Evolutionary conservation across 1,140 invertebrate species (phyloP).

Genomic region (Nasonia longicornis): DNA sequence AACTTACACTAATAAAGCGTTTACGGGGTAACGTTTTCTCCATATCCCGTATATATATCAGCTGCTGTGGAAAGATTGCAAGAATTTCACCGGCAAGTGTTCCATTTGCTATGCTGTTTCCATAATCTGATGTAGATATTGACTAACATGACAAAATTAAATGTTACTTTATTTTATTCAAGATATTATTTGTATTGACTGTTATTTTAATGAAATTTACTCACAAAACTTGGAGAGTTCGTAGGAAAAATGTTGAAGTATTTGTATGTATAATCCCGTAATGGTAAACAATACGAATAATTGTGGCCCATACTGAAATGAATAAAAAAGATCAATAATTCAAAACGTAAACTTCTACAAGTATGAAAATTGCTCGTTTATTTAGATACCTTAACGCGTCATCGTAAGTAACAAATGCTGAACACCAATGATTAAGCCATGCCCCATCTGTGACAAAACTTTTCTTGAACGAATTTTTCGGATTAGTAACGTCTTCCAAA

Average conservation of each 20-base stretch:
- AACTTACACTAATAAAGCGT: conserved; percentile 55
- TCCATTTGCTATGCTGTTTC: conserved; percentile 66
- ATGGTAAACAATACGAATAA: conserved; percentile 59
- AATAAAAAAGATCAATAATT: not conserved
- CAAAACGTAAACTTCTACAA: conserved; percentile 1
- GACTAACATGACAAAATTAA: conserved; percentile 45
- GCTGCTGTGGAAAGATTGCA: conserved; percentile 64
- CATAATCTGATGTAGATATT: conserved; percentile 59
- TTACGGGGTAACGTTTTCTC: conserved; percentile 58
- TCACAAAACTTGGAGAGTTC: conserved; percentile 62
- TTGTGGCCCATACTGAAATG: conserved; percentile 59
- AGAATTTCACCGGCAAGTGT: conserved; percentile 66
- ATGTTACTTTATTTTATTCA: not conserved
- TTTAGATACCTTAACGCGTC: conserved; percentile 61
- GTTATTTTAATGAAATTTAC: conserved; percentile 30
- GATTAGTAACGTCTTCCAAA: conserved; percentile 60
- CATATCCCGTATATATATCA: conserved; percentile 59
- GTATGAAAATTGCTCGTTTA: conserved; percentile 1
- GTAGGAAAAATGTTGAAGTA: conserved; percentile 60
- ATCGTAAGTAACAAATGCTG: conserved; percentile 60
- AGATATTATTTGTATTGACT: not conserved
- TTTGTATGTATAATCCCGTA: conserved; percentile 63
- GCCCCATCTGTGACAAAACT: conserved; percentile 61
- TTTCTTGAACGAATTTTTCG: conserved; percentile 56
- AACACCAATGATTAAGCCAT: conserved; percentile 67